These are phyloP conservation scores for Zaprionus vittiger DNA, from an alignment of 1,140 invertebrate species.

Conservation along the genomic window DNA sequence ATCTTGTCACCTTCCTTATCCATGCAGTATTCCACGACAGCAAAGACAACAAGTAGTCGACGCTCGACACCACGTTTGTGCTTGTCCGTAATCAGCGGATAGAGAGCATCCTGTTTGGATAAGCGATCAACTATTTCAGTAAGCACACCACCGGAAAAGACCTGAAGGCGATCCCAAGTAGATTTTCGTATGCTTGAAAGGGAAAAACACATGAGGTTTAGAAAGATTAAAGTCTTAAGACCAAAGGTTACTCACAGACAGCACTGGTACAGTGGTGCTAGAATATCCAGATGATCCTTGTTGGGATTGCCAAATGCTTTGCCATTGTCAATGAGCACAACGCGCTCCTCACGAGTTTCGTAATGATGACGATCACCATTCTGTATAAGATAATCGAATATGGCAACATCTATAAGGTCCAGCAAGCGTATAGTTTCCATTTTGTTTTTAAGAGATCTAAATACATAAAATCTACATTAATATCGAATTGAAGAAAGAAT, in stretches of 20 bases:
- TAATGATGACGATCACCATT: constrained; percentile 98
- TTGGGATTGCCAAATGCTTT: constrained; percentile 95
- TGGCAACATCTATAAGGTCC: constrained; percentile 93
- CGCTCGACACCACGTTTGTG: constrained; percentile 93
- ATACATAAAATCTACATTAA: constrained; percentile 8
- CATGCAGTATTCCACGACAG: constrained; percentile 90
- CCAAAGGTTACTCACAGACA: constrained; percentile 89
- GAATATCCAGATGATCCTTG: constrained; percentile 92
- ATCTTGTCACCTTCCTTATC: constrained; percentile 85
- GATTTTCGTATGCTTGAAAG: constrained; percentile 88
- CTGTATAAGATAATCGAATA: constrained; percentile 97
- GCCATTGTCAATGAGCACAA: constrained; percentile 96
- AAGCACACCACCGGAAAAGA: constrained; percentile 88
- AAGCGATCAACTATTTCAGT: constrained; percentile 85
- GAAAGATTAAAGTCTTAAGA: constrained; percentile 9
- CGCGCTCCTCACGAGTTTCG: constrained; percentile 91
- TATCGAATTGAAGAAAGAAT: neutral
- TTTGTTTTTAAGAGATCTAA: constrained; percentile 85
- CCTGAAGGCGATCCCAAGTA: constrained; percentile 89
- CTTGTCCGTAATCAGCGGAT: constrained; percentile 89
- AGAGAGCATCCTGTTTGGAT: constrained; percentile 84
- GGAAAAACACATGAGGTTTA: constrained; percentile 33
- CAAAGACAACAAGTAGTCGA: constrained; percentile 89
- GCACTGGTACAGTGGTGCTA: constrained; percentile 95
- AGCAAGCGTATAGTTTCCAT: constrained; percentile 88